phyloP scores from a whole-genome alignment of 1,140 invertebrate species.

The Cydia splendana region DNA sequence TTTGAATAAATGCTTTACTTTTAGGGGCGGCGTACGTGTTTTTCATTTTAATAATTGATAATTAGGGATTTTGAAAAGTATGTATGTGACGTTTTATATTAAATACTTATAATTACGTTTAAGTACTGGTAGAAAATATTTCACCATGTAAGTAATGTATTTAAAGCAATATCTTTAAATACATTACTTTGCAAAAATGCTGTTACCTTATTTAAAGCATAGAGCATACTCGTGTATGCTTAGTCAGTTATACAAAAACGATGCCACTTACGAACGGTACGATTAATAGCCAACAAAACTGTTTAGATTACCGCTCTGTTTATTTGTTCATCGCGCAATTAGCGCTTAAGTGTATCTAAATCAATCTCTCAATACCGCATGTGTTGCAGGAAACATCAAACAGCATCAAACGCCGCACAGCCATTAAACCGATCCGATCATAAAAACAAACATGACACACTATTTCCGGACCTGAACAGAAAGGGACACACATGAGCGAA shows the following conservation, averaged over 20 bases:
- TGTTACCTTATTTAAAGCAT: no score
- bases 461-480: constrained; percentile 63
- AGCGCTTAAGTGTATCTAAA: constrained; percentile 13
- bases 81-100: neutral
- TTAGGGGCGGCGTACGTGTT: neutral
- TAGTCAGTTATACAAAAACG: neutral
- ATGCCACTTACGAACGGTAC: neutral
- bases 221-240: neutral
- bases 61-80: neutral
- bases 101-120: neutral
- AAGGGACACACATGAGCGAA: constrained; percentile 65
- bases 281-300: constrained; percentile 21
- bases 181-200: no score
- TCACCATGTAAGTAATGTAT: no score
- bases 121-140: neutral
- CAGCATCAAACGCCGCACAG: constrained; percentile 63
- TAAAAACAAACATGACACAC: constrained; percentile 75
- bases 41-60: constrained; percentile 2
- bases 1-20: constrained; percentile 8
- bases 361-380: constrained; percentile 23
- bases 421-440: constrained; percentile 72
- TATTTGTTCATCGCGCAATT: constrained; percentile 27
- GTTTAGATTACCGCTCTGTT: neutral
- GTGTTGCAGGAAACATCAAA: constrained; percentile 34
- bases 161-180: no score